Evolutionary conservation across 2,797 vertebrate genomes (phyloP), one percentile per base, ranked within the genome.

Genomic region (Bradypodion pumilum): DNA sequence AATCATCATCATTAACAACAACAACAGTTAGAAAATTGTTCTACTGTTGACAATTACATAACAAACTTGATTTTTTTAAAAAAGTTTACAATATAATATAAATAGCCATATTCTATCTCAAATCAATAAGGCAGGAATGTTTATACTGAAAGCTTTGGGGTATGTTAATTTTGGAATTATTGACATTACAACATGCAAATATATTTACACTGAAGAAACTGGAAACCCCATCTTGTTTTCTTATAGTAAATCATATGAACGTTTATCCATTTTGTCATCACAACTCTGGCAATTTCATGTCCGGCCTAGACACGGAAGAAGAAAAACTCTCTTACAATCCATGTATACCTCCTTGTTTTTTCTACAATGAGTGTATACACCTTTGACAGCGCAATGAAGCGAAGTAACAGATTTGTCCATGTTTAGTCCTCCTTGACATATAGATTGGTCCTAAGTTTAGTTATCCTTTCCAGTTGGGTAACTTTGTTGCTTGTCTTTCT

Each of bases 51-150:
- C 4, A 44, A 89, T 92, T 90, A 90, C 84, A 29, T 91, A 82
- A 27, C 84, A 77, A 73, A 91, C 84, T 90, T 85, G 91, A 84
- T 81, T 89, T 87, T 89, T 90, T 60, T 93, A 88, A 88, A 52
- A 72, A 65, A 84, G 42, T 66, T 86, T 84, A 70, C 16, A 56
- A 85, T 83, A 59, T 49, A 86, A 84, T 46, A 21, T 52, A 84
- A 59, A 85, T 84, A 75, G 42, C 90, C 29, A 78, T 91, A 90
- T 91, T 92, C 72, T 88, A 2, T 82, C 84, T 42, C 66, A 69
- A 7, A 72, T 44, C 52, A 40, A 16, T 27, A 84, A 52, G 79
- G 69, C 32, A 65, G 29, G 29, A 23, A 29, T 19, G 23, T 72
- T 42, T 84, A 59, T 62, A 85, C 84, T 80, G 49, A 73, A 12